Conservation (phyloP, 2,113 vertebrate genomes). For the Ia io region DNA sequence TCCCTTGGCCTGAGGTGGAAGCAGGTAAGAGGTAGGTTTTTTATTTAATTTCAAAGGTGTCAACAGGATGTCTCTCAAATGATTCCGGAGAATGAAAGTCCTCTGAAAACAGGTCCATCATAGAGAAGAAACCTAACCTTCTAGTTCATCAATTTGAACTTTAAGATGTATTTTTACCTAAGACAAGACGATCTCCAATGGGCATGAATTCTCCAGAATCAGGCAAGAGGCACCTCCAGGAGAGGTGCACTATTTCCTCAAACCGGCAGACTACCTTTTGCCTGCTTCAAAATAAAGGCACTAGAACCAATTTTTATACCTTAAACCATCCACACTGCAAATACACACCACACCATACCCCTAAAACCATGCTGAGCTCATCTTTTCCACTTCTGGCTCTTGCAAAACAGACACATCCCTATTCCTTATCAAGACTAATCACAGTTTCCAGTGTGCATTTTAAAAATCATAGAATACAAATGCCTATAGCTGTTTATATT, state of each 20-base stretch:
- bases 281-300: neutral
- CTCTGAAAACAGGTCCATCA: neutral
- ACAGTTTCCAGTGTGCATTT: constrained; percentile 69
- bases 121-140: neutral
- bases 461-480: constrained; percentile 70
- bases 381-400: constrained; percentile 66
- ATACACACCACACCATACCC: constrained; percentile 1
- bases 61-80: neutral
- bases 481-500: constrained; percentile 67
- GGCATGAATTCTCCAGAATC: neutral
- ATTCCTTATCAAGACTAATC: constrained; percentile 75
- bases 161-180: neutral
- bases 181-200: neutral
- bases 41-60: neutral
- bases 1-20: neutral
- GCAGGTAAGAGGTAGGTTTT: neutral
- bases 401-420: constrained; percentile 71
- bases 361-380: constrained; percentile 66
- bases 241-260: neutral
- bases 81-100: neutral
- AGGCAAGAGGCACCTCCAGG: neutral
- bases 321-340: constrained; percentile 1
- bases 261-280: neutral
- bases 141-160: neutral
- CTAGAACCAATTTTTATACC: constrained; percentile 19